Percentiles rank a stretch among this genome's conserved stretches.
phyloP scores from a whole-genome alignment of 2,797 vertebrate species.

The Manis pentadactyla region DNA sequence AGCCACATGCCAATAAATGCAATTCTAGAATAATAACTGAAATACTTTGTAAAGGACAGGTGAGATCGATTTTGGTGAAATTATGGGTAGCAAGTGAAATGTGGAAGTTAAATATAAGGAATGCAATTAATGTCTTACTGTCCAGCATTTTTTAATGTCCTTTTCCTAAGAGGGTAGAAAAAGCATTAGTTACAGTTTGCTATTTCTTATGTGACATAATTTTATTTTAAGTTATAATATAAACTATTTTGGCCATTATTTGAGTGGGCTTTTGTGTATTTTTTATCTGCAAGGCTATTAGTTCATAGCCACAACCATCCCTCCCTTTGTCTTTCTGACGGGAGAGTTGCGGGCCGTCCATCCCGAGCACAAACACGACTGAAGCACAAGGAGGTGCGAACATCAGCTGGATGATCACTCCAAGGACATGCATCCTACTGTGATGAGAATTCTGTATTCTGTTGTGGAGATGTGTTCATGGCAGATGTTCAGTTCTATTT shows the following conservation, averaged over 20 bases:
- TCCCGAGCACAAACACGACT: neutral
- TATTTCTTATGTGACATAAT: conserved; percentile 36
- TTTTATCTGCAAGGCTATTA: neutral
- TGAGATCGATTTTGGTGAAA: neutral
- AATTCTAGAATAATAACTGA: conserved; percentile 14
- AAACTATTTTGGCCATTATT: conserved; percentile 69
- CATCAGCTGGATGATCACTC: neutral
- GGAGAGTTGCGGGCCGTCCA: neutral
- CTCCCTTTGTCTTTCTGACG: neutral
- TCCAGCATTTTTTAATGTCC: conserved; percentile 26
- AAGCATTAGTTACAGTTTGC: conserved; percentile 39
- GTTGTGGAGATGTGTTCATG: neutral
- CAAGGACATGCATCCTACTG: neutral
- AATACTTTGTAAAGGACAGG: neutral
- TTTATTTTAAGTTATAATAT: conserved; percentile 63
- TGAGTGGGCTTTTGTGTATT: conserved; percentile 33
- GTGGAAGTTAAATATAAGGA: conserved; percentile 40
- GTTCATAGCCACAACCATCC: neutral
- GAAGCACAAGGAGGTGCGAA: neutral
- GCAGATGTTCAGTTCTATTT: neutral
- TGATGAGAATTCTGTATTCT: neutral
- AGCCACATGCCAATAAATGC: neutral
- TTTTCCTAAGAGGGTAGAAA: conserved; percentile 19
- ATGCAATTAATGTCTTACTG: conserved; percentile 9
- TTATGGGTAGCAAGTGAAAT: neutral